phyloP scores from a whole-genome alignment of 2,797 vertebrate genomes.

The Microcaecilia unicolor region DNA sequence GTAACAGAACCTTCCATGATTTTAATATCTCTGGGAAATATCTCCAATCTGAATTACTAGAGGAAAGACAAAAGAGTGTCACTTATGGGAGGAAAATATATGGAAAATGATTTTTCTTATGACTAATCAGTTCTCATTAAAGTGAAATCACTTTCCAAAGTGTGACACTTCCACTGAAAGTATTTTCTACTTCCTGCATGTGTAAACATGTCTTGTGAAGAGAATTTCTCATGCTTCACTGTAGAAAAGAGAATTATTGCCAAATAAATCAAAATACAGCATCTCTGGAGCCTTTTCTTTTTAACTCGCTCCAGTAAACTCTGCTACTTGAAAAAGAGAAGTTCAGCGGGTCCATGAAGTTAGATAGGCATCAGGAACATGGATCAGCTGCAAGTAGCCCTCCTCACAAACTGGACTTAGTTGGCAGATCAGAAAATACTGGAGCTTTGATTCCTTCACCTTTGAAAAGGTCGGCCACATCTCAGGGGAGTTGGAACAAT shows the following conservation, averaged over 20 bases:
- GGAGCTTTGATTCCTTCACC: too few relatives aligned
- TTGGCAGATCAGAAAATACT: background rate
- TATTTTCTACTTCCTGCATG: background rate
- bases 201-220: background rate
- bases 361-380: background rate
- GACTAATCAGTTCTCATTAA: constrained; percentile 2
- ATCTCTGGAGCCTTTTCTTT: too few relatives aligned
- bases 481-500: too few relatives aligned
- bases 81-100: background rate
- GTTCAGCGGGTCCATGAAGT: background rate
- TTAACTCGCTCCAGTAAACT: too few relatives aligned
- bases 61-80: background rate
- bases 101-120: background rate
- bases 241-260: background rate
- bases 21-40: background rate
- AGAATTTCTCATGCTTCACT: background rate
- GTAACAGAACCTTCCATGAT: too few relatives aligned
- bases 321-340: background rate
- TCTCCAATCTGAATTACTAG: background rate
- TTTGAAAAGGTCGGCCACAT: too few relatives aligned
- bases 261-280: background rate
- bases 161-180: too few relatives aligned
- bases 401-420: too few relatives aligned
- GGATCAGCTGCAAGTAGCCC: background rate
- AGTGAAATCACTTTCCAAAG: background rate